Conservation (phyloP, 1,140 invertebrate genomes). For the Dinoponera quadriceps region DNA sequence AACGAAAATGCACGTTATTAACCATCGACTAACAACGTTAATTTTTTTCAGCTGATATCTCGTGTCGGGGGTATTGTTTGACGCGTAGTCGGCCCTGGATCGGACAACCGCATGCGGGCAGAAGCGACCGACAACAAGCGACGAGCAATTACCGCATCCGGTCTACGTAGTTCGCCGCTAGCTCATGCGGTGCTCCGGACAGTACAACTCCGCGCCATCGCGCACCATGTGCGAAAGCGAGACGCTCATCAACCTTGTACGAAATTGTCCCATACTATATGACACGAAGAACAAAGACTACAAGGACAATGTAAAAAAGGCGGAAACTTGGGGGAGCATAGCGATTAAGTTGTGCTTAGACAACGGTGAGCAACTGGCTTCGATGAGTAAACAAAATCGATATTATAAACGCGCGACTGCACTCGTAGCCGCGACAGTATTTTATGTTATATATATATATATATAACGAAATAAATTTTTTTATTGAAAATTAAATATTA, state of each 20-base stretch:
- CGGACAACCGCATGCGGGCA: conserved; percentile 29
- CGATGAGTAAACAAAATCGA: neutral
- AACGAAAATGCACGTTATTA: too few relatives aligned
- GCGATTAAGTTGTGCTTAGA: conserved; percentile 11
- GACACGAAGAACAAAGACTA: conserved; percentile 29
- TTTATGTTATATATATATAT: neutral
- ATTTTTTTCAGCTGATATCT: too few relatives aligned
- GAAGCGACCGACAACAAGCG: neutral
- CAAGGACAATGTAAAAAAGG: conserved; percentile 18
- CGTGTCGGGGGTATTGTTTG: too few relatives aligned
- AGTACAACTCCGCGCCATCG: neutral
- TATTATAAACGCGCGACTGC: neutral
- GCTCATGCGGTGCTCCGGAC: conserved; percentile 15
- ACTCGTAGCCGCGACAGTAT: neutral
- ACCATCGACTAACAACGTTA: too few relatives aligned
- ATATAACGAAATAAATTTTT: neutral
- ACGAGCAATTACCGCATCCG: conserved; percentile 34
- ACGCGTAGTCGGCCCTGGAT: neutral
- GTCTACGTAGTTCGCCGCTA: conserved; percentile 22
- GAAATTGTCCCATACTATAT: conserved; percentile 11
- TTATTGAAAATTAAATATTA: too few relatives aligned
- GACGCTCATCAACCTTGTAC: conserved; percentile 6
- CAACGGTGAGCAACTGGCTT: conserved; percentile 7
- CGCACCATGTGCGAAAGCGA: conserved; percentile 25
- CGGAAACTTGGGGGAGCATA: neutral